Percentiles rank a stretch among this genome's conserved stretches.
Conservation (phyloP, 2,113 vertebrate species). For the Hippolais icterina region DNA sequence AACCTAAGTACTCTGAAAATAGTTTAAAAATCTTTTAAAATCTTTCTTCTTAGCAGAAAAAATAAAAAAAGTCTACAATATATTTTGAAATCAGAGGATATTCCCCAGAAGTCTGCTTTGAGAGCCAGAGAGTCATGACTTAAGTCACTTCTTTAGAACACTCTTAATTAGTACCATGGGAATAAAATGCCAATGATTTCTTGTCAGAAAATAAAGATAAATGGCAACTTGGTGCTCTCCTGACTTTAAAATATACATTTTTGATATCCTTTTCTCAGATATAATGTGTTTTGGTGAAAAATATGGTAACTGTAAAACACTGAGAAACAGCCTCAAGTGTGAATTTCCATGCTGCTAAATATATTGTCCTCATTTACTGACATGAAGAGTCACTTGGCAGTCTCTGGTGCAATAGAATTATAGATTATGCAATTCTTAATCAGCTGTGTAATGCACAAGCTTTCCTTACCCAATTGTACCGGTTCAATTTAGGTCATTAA, state of each 20-base stretch:
- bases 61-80: not conserved
- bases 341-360: constrained; percentile 16
- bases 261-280: not conserved
- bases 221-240: not conserved
- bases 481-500: constrained; percentile 37
- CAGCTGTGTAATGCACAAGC: not conserved
- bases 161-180: not conserved
- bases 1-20: not conserved
- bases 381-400: not conserved
- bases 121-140: not conserved
- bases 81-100: not conserved
- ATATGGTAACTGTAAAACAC: not conserved
- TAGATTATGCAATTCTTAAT: constrained; percentile 27
- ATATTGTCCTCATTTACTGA: not conserved
- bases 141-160: not conserved
- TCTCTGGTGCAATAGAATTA: not conserved
- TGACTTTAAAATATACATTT: not conserved
- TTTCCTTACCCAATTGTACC: not conserved
- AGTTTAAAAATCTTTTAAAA: not conserved
- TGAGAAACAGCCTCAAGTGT: not conserved
- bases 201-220: not conserved
- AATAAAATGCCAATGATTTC: not conserved
- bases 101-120: not conserved
- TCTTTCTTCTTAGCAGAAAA: not conserved
- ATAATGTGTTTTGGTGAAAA: not conserved